phyloP scores from a whole-genome alignment of 2,113 vertebrate species.

The Peucedramus taeniatus region DNA sequence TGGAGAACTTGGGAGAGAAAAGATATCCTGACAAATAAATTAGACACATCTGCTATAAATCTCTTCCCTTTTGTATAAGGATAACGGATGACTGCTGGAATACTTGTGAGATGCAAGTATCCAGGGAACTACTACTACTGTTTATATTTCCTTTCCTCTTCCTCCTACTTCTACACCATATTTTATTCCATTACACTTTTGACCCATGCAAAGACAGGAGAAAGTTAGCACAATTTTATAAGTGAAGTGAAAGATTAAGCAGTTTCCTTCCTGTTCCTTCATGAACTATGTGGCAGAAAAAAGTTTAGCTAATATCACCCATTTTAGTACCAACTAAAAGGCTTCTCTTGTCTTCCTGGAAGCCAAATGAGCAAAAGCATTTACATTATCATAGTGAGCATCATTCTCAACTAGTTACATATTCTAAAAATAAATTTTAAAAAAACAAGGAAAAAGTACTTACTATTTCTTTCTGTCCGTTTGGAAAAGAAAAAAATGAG shows the following conservation, averaged over 20 bases:
- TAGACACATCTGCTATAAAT: not conserved
- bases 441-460: conserved; percentile 57
- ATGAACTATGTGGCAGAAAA: not conserved
- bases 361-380: not conserved
- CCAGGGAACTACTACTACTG: not conserved
- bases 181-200: not conserved
- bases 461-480: conserved; percentile 94
- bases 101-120: not conserved
- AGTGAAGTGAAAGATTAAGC: not conserved
- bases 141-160: not conserved
- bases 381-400: not conserved
- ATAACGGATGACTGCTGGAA: not conserved
- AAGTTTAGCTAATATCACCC: not conserved
- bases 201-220: not conserved
- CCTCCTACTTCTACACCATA: not conserved
- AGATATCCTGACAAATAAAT: not conserved
- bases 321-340: not conserved
- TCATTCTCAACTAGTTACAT: not conserved
- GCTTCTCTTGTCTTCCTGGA: not conserved
- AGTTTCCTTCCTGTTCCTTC: not conserved
- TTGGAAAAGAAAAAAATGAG: conserved; percentile 89
- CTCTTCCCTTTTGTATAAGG: not conserved
- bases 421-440: not conserved
- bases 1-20: not conserved
- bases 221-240: not conserved